These are phyloP conservation scores for Harmothoe impar DNA, from an alignment of 2,888 invertebrate species.

Conservation along the genomic window DNA sequence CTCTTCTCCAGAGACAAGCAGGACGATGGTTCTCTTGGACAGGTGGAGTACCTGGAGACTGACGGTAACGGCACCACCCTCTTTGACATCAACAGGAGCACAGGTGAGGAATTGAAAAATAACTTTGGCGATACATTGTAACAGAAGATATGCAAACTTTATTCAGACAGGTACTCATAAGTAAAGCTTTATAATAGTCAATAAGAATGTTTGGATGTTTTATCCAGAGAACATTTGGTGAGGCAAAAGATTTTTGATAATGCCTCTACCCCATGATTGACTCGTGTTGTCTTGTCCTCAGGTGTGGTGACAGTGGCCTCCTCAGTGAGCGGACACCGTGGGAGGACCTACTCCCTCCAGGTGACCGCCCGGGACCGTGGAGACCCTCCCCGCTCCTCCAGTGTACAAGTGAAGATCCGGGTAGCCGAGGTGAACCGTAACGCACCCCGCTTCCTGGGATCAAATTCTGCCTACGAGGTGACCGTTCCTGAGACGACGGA, in stretches of 20 bases:
- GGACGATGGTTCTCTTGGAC: slow-evolving; percentile 74
- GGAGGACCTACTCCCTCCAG: slow-evolving; percentile 87
- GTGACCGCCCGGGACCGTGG: slow-evolving; percentile 93
- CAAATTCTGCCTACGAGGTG: slow-evolving; percentile 89
- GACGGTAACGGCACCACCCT: slow-evolving; percentile 90
- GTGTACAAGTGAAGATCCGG: slow-evolving; percentile 86
- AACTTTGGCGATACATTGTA: too few species aligned
- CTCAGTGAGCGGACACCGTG: slow-evolving; percentile 84
- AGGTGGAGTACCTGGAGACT: slow-evolving; percentile 63
- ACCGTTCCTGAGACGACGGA: slow-evolving; percentile 93
- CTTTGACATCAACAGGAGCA: slow-evolving; percentile 89
- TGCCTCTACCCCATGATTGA: too few species aligned
- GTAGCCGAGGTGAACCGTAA: slow-evolving; percentile 91
- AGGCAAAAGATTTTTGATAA: too few species aligned
- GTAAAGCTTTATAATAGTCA: too few species aligned
- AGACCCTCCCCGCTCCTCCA: slow-evolving; percentile 92
- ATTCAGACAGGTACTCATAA: too few species aligned
- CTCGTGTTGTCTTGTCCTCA: slow-evolving; percentile 59
- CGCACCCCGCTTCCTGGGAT: slow-evolving; percentile 88
- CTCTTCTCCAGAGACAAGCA: slow-evolving; percentile 77
- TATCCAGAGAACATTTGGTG: too few species aligned
- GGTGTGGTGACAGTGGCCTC: slow-evolving; percentile 90
- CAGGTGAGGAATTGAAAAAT: slow-evolving; percentile 85
- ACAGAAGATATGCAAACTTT: too few species aligned
- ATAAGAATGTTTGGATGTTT: too few species aligned